Evolutionary conservation across 2,797 vertebrate genomes (phyloP).

Genomic region (Corythornis leucogaster): DNA sequence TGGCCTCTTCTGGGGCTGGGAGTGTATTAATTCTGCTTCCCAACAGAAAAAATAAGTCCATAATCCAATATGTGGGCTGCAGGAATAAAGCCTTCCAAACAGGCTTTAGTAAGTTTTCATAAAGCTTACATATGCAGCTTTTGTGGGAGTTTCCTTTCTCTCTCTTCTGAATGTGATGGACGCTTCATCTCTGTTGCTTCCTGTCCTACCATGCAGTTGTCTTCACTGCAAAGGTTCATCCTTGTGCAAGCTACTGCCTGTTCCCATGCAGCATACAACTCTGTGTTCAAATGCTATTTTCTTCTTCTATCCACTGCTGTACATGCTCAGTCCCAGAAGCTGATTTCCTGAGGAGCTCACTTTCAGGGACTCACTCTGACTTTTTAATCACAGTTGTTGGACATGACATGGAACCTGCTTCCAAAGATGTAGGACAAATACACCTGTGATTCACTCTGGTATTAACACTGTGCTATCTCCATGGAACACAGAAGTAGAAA

Average conservation of each 20-base stretch:
- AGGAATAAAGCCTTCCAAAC: not conserved
- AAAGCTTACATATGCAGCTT: not conserved
- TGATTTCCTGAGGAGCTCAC: not conserved
- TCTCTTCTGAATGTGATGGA: fast-evolving
- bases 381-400: not conserved
- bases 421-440: not conserved
- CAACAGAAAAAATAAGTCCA: not conserved
- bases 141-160: not conserved
- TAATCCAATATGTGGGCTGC: not conserved
- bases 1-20: not conserved
- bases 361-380: not conserved
- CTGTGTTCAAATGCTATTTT: not conserved
- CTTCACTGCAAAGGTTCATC: not conserved
- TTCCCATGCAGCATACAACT: not conserved
- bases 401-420: not conserved
- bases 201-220: not conserved
- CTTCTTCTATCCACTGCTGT: not conserved
- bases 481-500: not conserved
- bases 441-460: not conserved
- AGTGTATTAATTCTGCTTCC: not conserved
- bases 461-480: not conserved
- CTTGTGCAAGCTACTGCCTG: not conserved
- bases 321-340: fast-evolving
- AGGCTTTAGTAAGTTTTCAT: not conserved
- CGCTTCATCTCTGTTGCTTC: not conserved